phyloP scores from a whole-genome alignment of 1,140 invertebrate genomes.

The Agraylea sexmaculata region DNA sequence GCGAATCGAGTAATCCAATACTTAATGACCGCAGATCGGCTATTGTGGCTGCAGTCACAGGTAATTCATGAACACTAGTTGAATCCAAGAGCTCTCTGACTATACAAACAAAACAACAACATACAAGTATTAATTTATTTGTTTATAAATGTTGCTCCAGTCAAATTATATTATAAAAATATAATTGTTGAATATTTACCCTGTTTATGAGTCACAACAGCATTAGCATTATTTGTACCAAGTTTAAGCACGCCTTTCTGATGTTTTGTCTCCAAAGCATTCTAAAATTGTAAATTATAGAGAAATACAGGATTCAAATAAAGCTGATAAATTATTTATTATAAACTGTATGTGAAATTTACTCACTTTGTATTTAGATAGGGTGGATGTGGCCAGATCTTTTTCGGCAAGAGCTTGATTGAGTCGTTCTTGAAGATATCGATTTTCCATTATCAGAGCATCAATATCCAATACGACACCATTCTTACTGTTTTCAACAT shows the following conservation, averaged over 20 bases:
- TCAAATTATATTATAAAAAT: conserved; percentile 23
- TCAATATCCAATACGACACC: conserved; percentile 63
- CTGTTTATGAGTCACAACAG: conserved; percentile 49
- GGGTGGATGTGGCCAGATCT: conserved; percentile 54
- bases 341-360: conserved; percentile 10
- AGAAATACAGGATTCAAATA: conserved; percentile 1
- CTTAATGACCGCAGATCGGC: conserved; percentile 65
- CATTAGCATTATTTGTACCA: conserved; percentile 40
- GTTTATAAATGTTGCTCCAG: conserved; percentile 21
- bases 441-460: conserved; percentile 70
- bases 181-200: conserved; percentile 26
- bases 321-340: conserved; percentile 5
- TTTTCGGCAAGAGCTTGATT: conserved; percentile 72
- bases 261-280: conserved; percentile 48
- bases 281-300: conserved; percentile 26
- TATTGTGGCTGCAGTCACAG: conserved; percentile 57
- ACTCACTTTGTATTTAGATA: conserved; percentile 60
- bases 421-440: conserved; percentile 69
- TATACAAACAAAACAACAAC: conserved; percentile 29
- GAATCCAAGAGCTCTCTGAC: conserved; percentile 54
- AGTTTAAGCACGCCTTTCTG: conserved; percentile 49
- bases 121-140: conserved; percentile 11
- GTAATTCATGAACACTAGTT: conserved; percentile 46
- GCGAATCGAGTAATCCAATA: conserved; percentile 62
- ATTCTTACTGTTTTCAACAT: conserved; percentile 24